Base-by-base conservation (phyloP, 2,113 vertebrate species). In the Cebidichthys violaceus region DNA sequence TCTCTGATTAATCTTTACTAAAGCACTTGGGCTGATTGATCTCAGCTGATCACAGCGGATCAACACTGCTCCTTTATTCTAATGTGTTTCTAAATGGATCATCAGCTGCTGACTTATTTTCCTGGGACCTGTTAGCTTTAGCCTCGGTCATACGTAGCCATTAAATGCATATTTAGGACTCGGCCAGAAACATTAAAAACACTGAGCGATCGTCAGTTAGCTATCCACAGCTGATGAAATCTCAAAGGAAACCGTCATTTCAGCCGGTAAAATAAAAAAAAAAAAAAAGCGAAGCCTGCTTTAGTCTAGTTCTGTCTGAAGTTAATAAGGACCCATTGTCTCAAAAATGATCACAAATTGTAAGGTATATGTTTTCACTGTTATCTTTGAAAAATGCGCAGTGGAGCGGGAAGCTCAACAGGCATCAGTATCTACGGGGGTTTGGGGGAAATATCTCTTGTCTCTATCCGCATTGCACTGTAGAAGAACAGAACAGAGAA, bases 181-280 rank as follows among this genome's bases (percentile, higher is more conserved):
- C 1, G 4, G 13, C 55, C 10, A 68, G 27, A 52, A n/a, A 59
- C 27, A 59, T 59, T 29, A n/a, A 52, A 52, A 50, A 20, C 1
- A 33, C 2, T 8, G 20, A 52, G 18, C 18, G 43, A 14, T 43
- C 35, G 45, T 4, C 15, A 15, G 29, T 6, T 24, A 18, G 8
- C 15, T 67, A 31, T 67, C 8, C 65, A 39, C 62, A 45, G 65
- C 65, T 67, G 15, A 45, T 67, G 4, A 67, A 29, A 67, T 47
- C 29, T 20, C 39, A 15, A 7, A 50, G 45, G n/a, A 20, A n/a
- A 35, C 5, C 5, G 4, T 57, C 35, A 27, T 73, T 22, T 60
- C 9, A 31, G 14, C 9, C 6, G 10, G n/a, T 27, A 20, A 29
- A 50, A 60, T 73, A 22, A 8, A 22, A 27, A 27, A 14, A 11